Percentiles rank a stretch among this genome's conserved stretches.
phyloP scores from a whole-genome alignment of 1,140 invertebrate genomes.

The Pectinophora gossypiella region DNA sequence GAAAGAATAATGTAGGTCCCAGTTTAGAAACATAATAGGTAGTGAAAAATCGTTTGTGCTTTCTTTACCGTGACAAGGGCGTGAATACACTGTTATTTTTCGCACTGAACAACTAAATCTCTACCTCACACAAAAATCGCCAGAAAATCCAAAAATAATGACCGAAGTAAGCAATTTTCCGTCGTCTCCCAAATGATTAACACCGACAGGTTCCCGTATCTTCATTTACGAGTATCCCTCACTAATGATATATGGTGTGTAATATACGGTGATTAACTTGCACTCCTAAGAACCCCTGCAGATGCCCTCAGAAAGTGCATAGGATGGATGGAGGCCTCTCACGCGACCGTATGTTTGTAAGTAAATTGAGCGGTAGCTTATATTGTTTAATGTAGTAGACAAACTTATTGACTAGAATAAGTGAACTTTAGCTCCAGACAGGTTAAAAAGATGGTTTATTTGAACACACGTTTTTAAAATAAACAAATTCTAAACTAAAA shows the following conservation, averaged over 20 bases:
- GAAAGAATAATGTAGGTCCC: too few species aligned
- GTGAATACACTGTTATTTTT: not conserved
- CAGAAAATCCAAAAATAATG: too few species aligned
- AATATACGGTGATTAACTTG: slow-evolving; percentile 59
- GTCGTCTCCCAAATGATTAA: not conserved
- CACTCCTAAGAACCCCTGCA: slow-evolving; percentile 45
- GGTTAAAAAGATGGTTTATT: too few species aligned
- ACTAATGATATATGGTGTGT: slow-evolving; percentile 44
- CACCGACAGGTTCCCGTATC: not conserved
- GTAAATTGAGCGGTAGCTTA: slow-evolving; percentile 37
- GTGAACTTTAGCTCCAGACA: too few species aligned
- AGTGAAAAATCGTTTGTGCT: too few species aligned
- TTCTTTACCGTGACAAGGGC: too few species aligned
- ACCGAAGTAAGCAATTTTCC: not conserved
- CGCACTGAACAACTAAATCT: not conserved
- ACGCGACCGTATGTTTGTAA: slow-evolving; percentile 56
- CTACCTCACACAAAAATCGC: not conserved
- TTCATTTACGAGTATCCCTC: slow-evolving; percentile 26
- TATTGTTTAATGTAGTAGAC: not conserved
- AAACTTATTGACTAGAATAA: too few species aligned
- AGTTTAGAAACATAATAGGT: too few species aligned
- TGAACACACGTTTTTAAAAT: too few species aligned
- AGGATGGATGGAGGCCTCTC: slow-evolving; percentile 37
- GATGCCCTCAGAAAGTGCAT: slow-evolving; percentile 44
- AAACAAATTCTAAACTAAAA: too few species aligned